Evolutionary conservation across 2,888 invertebrate genomes (phyloP).

Genomic region (Sepioteuthis lessoniana): DNA sequence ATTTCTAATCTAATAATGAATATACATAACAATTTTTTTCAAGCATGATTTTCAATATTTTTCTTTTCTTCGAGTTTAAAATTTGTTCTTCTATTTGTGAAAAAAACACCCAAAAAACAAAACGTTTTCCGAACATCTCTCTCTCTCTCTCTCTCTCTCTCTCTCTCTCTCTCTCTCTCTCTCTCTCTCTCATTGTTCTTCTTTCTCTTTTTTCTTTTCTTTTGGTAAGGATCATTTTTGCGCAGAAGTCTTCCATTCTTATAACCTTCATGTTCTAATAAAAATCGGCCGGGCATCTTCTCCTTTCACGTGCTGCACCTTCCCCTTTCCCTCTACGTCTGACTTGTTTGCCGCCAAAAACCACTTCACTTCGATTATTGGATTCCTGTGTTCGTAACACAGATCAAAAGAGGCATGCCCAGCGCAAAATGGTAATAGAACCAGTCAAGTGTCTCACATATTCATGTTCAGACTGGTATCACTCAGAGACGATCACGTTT

Average conservation of each 20-base stretch:
- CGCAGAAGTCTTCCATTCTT: not conserved
- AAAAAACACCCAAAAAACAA: no score
- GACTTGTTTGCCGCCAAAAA: not conserved
- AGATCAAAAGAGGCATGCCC: slow-evolving; percentile 10
- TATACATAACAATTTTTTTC: no score
- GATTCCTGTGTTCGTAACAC: not conserved
- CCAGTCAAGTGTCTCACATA: not conserved
- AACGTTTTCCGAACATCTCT: no score
- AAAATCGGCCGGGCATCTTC: not conserved
- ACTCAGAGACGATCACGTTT: not conserved
- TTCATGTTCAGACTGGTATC: not conserved
- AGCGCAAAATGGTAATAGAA: not conserved
- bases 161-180: no score
- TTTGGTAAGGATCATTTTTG: not conserved
- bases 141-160: no score
- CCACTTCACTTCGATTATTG: slow-evolving; percentile 33
- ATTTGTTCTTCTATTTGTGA: no score
- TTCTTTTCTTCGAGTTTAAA: no score
- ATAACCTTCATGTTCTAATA: not conserved
- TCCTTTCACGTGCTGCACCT: not conserved
- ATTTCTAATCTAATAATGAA: no score
- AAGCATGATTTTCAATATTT: no score
- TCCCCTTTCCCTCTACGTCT: not conserved
- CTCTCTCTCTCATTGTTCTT: no score
- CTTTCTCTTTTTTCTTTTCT: not conserved